phyloP scores from a whole-genome alignment of 2,113 vertebrate genomes.

The Forbesichthys papilliferus region DNA sequence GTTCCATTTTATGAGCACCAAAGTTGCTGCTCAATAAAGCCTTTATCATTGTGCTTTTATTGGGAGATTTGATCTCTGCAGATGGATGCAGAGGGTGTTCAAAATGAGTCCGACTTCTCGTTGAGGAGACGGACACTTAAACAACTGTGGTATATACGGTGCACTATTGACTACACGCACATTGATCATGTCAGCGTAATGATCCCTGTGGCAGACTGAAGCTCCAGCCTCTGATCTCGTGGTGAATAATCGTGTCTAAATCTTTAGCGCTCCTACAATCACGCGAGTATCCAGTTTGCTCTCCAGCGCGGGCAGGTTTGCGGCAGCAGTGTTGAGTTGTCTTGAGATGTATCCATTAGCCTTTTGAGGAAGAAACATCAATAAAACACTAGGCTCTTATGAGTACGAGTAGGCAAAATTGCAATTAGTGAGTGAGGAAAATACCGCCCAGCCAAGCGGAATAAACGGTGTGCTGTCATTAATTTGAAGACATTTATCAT shows the following conservation, averaged over 20 bases:
- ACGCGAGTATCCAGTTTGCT: neutral
- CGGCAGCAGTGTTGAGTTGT: neutral
- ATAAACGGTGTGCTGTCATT: neutral
- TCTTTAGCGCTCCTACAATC: neutral
- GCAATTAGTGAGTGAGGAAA: neutral
- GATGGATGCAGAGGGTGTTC: constrained; percentile 30
- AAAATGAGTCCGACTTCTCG: constrained; percentile 13
- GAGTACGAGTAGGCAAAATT: too few relatives aligned
- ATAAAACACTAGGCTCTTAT: constrained; percentile 7
- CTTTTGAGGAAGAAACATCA: constrained; percentile 20
- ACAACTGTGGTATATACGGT: constrained; percentile 4
- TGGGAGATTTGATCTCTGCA: constrained; percentile 53
- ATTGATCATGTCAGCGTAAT: constrained; percentile 28
- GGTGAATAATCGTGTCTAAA: constrained; percentile 31
- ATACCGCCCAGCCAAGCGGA: neutral
- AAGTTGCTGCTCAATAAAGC: constrained; percentile 62
- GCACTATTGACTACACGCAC: neutral
- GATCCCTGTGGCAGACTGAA: constrained; percentile 10
- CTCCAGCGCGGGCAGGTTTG: too few relatives aligned
- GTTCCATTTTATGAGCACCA: constrained; percentile 53
- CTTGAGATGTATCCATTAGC: constrained; percentile 15
- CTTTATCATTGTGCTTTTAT: constrained; percentile 60
- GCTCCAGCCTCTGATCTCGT: constrained; percentile 13
- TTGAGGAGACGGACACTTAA: neutral
- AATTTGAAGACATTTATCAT: neutral